Conservation (phyloP, 2,888 invertebrate genomes). For the Thumatha senex region DNA sequence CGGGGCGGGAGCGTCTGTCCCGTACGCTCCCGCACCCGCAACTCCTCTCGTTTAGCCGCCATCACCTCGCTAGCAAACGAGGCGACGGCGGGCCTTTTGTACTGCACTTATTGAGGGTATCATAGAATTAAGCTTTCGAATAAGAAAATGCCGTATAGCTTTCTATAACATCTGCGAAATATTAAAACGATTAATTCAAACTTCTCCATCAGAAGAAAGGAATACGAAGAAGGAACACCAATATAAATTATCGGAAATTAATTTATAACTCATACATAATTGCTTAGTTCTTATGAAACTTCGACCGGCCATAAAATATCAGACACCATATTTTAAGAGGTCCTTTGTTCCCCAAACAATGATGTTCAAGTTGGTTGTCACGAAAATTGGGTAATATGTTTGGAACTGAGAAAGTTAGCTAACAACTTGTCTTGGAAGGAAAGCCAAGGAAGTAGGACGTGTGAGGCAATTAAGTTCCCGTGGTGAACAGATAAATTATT, state of each 20-base stretch:
- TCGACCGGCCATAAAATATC: constrained; percentile 27
- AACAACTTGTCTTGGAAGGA: constrained; percentile 29
- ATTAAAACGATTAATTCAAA: constrained; percentile 1
- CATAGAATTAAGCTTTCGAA: too few species aligned
- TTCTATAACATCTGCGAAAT: background rate
- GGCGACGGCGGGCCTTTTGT: too few species aligned
- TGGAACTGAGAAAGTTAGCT: constrained; percentile 32
- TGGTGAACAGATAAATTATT: constrained; percentile 25
- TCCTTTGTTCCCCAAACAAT: constrained; percentile 35
- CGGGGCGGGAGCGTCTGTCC: too few species aligned
- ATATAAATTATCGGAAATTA: constrained; percentile 32
- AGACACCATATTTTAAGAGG: constrained; percentile 36
- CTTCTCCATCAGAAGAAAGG: constrained; percentile 18
- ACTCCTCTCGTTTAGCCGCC: too few species aligned
- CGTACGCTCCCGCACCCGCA: too few species aligned
- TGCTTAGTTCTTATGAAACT: constrained; percentile 21
- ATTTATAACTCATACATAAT: constrained; percentile 31
- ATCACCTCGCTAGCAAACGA: too few species aligned
- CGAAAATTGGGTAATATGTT: constrained; percentile 35
- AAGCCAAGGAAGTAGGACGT: constrained; percentile 37
- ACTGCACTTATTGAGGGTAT: too few species aligned
- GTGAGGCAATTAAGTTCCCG: constrained; percentile 32
- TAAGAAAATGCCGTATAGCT: too few species aligned
- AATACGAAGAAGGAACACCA: constrained; percentile 10
- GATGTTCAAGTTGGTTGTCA: constrained; percentile 24